Evolutionary conservation across 1,140 invertebrate species (phyloP).

Genomic region (Caenorhabditis elegans): WBcel235 BX284604.4:3592501-3593000

Average conservation of each 20-base stretch:
- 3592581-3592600: constrained; percentile 38
- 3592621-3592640: constrained; percentile 42
- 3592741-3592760: constrained; percentile 47
- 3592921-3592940: not conserved
- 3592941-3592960: not conserved
- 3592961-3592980: not conserved
- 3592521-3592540: constrained; percentile 56
- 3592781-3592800: not conserved
- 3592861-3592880: not conserved
- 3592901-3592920: not conserved
- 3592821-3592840: not conserved
- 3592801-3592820: not conserved
- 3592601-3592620: constrained; percentile 32
- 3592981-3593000: not conserved
- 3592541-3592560: constrained; percentile 53
- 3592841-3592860: not conserved
- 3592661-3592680: constrained; percentile 52
- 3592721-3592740: constrained; percentile 40
- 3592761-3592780: constrained; percentile 5
- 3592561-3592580: not conserved
- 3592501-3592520: constrained; percentile 61
- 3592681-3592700: constrained; percentile 21
- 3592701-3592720: constrained; percentile 45
- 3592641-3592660: constrained; percentile 40
- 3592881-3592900: not conserved